Percentiles rank a stretch among this genome's conserved stretches.
Conservation (phyloP, 1,140 invertebrate species). For the Neotoxoptera formosana region DNA sequence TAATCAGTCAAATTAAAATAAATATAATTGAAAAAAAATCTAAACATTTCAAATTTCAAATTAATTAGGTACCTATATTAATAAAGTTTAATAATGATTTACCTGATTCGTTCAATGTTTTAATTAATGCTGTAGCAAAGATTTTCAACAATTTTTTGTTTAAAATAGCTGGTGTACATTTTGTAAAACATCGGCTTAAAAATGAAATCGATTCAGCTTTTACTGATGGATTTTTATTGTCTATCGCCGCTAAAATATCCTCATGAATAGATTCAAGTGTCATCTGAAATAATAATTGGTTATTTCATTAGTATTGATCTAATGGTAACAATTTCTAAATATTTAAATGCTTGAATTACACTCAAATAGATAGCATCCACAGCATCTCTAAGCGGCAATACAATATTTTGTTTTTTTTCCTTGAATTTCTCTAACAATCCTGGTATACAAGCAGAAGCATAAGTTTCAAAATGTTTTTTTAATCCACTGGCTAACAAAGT, state of each 20-base stretch:
- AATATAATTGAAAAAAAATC: background rate
- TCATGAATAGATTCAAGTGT: constrained; percentile 88
- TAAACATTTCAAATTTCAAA: background rate
- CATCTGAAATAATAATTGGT: constrained; percentile 68
- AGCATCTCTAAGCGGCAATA: constrained; percentile 84
- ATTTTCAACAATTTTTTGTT: constrained; percentile 94
- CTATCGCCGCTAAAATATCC: constrained; percentile 81
- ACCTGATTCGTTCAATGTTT: constrained; percentile 86
- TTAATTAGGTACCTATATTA: too few relatives aligned
- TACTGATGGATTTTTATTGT: constrained; percentile 94
- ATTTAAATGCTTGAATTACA: constrained; percentile 67
- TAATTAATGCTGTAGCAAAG: constrained; percentile 79
- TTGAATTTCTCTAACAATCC: constrained; percentile 94
- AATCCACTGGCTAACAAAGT: constrained; percentile 84
- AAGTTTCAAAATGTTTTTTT: constrained; percentile 85
- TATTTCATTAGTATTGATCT: background rate
- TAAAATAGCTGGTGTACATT: constrained; percentile 79
- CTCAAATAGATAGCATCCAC: constrained; percentile 88
- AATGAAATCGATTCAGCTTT: constrained; percentile 93
- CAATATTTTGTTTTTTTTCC: constrained; percentile 95
- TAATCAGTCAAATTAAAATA: background rate
- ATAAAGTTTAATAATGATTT: constrained; percentile 59
- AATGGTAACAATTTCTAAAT: background rate
- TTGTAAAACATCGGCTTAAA: constrained; percentile 81
- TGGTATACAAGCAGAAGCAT: constrained; percentile 81